Evolutionary conservation across 92 coral and sea anemone species (phyloP), one percentile per base, ranked within the genome.

Genomic region (Phenganax marumi): DNA sequence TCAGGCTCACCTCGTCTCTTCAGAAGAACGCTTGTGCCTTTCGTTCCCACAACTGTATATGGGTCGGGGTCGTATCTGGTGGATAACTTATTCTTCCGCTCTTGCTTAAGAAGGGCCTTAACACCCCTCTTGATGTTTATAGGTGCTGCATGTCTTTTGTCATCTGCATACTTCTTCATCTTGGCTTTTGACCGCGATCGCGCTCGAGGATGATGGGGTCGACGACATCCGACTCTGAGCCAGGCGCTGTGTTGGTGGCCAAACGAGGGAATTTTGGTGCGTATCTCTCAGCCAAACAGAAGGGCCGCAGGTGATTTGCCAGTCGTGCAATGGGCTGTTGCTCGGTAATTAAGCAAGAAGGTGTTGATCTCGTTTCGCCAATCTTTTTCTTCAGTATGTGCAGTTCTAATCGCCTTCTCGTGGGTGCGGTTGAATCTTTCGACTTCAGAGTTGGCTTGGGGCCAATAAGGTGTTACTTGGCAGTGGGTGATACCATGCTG

Each of bases 291-390:
- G 22, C 70, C 70, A 18, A 79, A 61, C 54, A 62, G 50, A 52
- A 79, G 75, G 51, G 73, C 25, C 12, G 73, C 73, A n/a, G 83
- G 83, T 43, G 73, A 14, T 26, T 57, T 52, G 10, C 83, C 83
- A 21, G 79, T 68, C 17, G 85, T 81, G 33, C 50, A 51, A 53
- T 81, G 85, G 6, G 79, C 56, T 66, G 85, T 81, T 11, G 85
- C 85, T 69, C 85, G 72, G 48, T 81, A 68, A 25, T 81, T 81
- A 18, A 81, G 85, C 73, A 81, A 66, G 48, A 81, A 81, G 21
- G 46, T 68, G 79, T 47, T 23, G 23, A 81, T 8, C 33, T 81
- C 85, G 25, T 81, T 65, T 55, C 73, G 4, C 85, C 78, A 81
- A n/a, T 81, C 78, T 24, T 68, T 80, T 14, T 76, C 64, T 9